Conservation (phyloP, 2,888 invertebrate genomes). For the Dasypogon diadema region DNA sequence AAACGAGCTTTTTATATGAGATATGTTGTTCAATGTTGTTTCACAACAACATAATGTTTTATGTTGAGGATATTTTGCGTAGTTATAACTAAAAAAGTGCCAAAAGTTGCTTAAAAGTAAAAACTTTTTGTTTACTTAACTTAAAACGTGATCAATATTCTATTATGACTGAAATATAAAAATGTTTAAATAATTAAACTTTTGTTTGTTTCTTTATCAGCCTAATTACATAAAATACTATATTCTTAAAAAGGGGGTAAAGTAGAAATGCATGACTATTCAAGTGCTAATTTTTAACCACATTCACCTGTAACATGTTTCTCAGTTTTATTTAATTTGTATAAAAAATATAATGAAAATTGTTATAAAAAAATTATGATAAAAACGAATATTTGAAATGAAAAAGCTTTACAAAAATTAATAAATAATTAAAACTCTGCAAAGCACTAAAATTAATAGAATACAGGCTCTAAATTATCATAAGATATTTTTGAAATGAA, state of each 20-base stretch:
- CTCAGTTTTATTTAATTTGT: too few species aligned
- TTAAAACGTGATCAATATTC: slow-evolving; percentile 2
- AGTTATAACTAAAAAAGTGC: slow-evolving; percentile 36
- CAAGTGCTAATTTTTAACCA: not conserved
- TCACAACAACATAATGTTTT: not conserved
- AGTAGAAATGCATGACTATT: not conserved
- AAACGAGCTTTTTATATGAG: slow-evolving; percentile 1
- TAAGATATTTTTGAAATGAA: slow-evolving; percentile 39
- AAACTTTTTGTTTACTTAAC: slow-evolving; percentile 3
- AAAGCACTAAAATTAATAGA: not conserved
- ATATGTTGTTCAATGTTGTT: slow-evolving; percentile 5
- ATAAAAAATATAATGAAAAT: too few species aligned
- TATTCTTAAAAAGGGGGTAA: too few species aligned
- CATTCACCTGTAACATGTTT: too few species aligned
- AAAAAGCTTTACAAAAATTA: slow-evolving; percentile 34
- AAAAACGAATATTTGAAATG: not conserved
- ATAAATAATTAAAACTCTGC: not conserved
- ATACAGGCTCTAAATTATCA: slow-evolving; percentile 35
- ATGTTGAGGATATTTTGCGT: slow-evolving; percentile 7
- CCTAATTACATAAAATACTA: not conserved
- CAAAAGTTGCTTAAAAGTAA: slow-evolving; percentile 26
- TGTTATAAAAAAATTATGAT: slow-evolving; percentile 5
- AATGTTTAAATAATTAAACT: not conserved
- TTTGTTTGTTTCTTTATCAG: not conserved
- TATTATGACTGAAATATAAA: not conserved